phyloP scores from a whole-genome alignment of 2,888 invertebrate genomes.

The Malachius bipustulatus region DNA sequence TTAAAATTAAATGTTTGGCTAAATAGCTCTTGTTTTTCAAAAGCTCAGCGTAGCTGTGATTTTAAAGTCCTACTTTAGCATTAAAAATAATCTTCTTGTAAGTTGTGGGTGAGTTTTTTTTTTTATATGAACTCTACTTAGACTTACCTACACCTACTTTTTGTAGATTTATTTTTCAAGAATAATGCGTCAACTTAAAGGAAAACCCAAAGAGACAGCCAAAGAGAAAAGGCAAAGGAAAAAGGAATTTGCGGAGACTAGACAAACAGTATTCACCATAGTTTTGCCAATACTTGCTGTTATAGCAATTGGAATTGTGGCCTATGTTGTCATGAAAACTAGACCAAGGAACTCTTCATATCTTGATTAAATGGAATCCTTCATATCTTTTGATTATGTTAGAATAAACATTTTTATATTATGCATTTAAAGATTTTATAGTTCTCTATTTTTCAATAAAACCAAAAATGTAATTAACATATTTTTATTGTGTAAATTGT shows the following conservation, averaged over 20 bases:
- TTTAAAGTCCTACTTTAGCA: no score
- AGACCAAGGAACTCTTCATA: conserved; percentile 44
- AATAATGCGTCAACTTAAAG: conserved; percentile 60
- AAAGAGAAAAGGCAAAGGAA: conserved; percentile 76
- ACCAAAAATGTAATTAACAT: no score
- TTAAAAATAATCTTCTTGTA: no score
- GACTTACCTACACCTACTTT: not conserved
- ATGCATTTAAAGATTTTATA: no score
- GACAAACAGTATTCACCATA: conserved; percentile 65
- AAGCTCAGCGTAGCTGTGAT: no score
- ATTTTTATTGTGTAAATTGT: no score
- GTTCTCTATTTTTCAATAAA: no score
- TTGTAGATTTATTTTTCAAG: conserved; percentile 11
- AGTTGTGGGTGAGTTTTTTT: conserved; percentile 1
- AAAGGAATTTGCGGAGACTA: conserved; percentile 69
- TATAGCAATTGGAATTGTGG: conserved; percentile 56
- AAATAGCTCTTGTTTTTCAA: no score
- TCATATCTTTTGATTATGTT: no score
- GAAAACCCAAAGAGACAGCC: conserved; percentile 69
- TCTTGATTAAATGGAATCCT: conserved; percentile 22
- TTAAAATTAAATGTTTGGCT: no score
- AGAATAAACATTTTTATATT: no score
- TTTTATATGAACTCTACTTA: not conserved
- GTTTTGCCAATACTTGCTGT: conserved; percentile 62
- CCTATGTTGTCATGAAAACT: conserved; percentile 70